Evolutionary conservation across 2,888 invertebrate genomes (phyloP).

Genomic region (Drosophila rubida): DNA sequence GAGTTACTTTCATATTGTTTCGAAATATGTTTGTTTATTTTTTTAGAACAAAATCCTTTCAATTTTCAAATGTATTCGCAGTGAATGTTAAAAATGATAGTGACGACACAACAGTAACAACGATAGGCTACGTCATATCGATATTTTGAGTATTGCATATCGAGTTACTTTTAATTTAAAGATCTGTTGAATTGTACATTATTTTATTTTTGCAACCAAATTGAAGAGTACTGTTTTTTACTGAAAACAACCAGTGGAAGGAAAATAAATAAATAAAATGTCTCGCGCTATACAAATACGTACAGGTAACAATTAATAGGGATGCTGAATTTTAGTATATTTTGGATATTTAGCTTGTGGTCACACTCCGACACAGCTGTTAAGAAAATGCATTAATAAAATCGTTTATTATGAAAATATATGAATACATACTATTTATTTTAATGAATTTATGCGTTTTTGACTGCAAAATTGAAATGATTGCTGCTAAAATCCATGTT

Average conservation of each 20-base stretch:
- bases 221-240: too few relatives aligned
- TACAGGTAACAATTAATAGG: background rate
- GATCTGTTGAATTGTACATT: too few relatives aligned
- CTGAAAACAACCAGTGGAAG: too few relatives aligned
- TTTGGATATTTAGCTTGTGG: background rate
- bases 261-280: too few relatives aligned
- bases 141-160: too few relatives aligned
- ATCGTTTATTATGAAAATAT: background rate
- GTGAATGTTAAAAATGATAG: constrained; percentile 42
- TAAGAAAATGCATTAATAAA: background rate
- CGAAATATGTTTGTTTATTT: background rate
- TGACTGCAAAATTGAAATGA: background rate
- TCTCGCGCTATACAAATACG: background rate
- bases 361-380: background rate
- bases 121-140: background rate
- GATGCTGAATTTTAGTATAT: background rate
- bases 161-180: too few relatives aligned
- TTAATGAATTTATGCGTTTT: background rate
- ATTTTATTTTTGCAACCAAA: too few relatives aligned
- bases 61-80: constrained; percentile 38
- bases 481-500: too few relatives aligned
- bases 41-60: background rate
- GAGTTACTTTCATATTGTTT: constrained; percentile 41
- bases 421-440: background rate
- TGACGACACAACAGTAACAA: constrained; percentile 2